Evolutionary conservation across 2,888 invertebrate genomes (phyloP).

Genomic region (Philopedon plagiatum): DNA sequence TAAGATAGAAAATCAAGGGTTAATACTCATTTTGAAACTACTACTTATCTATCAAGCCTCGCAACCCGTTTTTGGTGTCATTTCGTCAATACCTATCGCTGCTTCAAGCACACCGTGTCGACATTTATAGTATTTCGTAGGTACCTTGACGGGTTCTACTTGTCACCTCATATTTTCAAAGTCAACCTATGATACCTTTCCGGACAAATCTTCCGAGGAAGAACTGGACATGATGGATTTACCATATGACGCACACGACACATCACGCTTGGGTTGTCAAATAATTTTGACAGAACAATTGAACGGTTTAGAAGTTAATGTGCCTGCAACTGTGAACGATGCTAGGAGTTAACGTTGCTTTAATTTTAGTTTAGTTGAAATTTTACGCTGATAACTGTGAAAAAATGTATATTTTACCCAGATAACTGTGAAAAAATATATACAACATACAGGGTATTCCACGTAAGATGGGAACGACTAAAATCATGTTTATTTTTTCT

Average conservation of each 20-base stretch:
- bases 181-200: conserved; percentile 82
- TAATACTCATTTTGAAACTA: too few relatives aligned
- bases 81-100: too few relatives aligned
- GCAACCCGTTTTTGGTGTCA: too few relatives aligned
- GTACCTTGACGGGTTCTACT: conserved; percentile 95
- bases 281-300: conserved; percentile 87
- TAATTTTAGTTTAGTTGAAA: neutral
- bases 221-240: conserved; percentile 97
- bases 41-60: too few relatives aligned
- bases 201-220: conserved; percentile 89
- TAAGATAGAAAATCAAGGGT: too few relatives aligned
- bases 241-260: conserved; percentile 93
- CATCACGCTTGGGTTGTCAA: conserved; percentile 96
- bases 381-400: too few relatives aligned
- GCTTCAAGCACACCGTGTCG: too few relatives aligned
- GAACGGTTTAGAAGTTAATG: conserved; percentile 86
- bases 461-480: too few relatives aligned
- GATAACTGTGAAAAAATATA: too few relatives aligned
- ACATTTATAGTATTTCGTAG: conserved; percentile 1
- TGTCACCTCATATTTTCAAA: conserved; percentile 94
- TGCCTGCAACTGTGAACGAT: conserved; percentile 91
- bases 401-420: too few relatives aligned
- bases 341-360: conserved; percentile 69
- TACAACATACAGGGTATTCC: too few relatives aligned
- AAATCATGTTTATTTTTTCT: too few relatives aligned